These are phyloP conservation scores for Papilio helenus DNA, from an alignment of 1,140 invertebrate genomes.

Conservation along the genomic window DNA sequence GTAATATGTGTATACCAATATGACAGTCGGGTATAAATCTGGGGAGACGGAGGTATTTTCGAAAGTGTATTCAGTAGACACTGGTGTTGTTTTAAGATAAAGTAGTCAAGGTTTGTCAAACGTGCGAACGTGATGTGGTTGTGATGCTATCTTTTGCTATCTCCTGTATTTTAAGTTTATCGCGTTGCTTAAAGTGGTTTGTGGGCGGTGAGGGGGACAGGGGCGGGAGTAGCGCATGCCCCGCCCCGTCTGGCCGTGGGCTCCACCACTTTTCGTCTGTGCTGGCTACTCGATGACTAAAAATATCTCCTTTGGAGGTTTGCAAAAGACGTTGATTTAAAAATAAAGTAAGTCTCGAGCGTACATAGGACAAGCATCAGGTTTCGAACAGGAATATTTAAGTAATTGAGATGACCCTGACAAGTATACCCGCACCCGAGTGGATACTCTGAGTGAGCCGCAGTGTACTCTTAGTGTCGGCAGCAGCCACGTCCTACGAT, in stretches of 20 bases:
- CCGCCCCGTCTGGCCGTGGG: constrained; percentile 35
- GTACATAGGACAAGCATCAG: neutral
- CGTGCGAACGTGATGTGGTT: neutral
- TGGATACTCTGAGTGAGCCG: too few species aligned
- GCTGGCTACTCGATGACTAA: neutral
- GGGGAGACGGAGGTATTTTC: neutral
- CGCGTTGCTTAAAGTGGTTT: constrained; percentile 23
- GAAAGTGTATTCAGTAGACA: neutral
- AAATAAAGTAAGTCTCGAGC: neutral
- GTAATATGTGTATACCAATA: too few species aligned
- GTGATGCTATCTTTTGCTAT: neutral
- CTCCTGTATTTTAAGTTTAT: neutral
- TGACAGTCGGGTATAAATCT: too few species aligned
- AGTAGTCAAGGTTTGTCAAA: neutral
- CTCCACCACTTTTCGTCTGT: neutral
- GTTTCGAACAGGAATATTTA: too few species aligned
- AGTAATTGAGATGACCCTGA: too few species aligned
- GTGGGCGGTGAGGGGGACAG: constrained; percentile 43
- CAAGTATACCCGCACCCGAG: too few species aligned
- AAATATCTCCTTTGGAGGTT: neutral
- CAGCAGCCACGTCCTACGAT: too few species aligned
- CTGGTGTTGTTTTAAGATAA: neutral
- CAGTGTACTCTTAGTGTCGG: too few species aligned
- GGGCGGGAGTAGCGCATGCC: constrained; percentile 34
- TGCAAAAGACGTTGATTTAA: neutral